These are phyloP conservation scores for Eupithecia subfuscata DNA, from an alignment of 2,888 invertebrate genomes.

Conservation along the genomic window DNA sequence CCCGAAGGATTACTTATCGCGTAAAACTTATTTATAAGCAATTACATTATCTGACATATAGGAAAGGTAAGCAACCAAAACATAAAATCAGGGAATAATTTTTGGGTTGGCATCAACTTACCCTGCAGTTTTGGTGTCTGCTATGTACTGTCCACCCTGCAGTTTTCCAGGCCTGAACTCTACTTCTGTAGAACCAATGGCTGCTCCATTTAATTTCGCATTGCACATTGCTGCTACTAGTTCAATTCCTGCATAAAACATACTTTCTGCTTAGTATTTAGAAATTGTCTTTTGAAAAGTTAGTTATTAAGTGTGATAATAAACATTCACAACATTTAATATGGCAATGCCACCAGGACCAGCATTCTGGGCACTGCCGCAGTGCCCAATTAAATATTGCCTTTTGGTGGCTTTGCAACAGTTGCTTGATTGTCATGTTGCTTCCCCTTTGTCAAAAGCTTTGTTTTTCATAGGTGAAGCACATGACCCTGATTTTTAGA, in stretches of 20 bases:
- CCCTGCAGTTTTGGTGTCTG: conserved; percentile 93
- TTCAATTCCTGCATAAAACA: conserved; percentile 86
- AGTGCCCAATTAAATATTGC: no score
- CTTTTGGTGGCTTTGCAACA: not conserved
- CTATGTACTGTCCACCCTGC: conserved; percentile 86
- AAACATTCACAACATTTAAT: no score
- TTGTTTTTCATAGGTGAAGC: not conserved
- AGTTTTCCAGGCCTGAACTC: conserved; percentile 87
- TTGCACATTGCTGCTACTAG: conserved; percentile 89
- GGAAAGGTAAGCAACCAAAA: not conserved
- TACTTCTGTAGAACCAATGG: conserved; percentile 90
- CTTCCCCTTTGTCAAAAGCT: not conserved
- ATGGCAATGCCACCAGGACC: not conserved
- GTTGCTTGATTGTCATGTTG: not conserved
- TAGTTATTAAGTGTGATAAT: not conserved
- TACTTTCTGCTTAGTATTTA: not conserved
- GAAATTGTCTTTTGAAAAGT: no score
- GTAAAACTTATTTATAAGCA: no score
- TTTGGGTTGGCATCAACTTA: conserved; percentile 50
- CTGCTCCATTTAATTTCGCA: conserved; percentile 88
- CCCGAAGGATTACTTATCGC: no score
- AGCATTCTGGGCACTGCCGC: no score
- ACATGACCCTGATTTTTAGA: not conserved
- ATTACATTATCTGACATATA: not conserved
- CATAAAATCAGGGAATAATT: not conserved